Evolutionary conservation across 2,797 vertebrate genomes (phyloP).

Genomic region (Apogon hyalosoma): DNA sequence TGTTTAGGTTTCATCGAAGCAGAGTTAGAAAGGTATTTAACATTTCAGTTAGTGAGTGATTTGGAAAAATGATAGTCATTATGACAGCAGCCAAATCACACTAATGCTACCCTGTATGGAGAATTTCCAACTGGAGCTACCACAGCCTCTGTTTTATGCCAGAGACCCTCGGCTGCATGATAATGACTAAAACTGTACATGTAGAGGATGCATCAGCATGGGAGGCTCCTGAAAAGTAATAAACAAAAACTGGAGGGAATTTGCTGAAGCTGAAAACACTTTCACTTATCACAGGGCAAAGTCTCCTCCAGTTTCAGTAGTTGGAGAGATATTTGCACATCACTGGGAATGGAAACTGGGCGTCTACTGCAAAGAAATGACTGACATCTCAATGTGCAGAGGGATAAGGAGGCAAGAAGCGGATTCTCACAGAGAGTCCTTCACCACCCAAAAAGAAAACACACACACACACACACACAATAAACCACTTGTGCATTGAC

Average conservation of each 20-base stretch:
- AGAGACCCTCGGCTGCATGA: neutral
- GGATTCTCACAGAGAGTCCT: constrained; percentile 2
- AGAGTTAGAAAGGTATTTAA: too few species aligned
- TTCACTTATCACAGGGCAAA: neutral
- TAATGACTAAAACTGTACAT: neutral
- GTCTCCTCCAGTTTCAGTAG: neutral
- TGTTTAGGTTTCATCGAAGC: too few species aligned
- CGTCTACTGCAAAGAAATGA: constrained; percentile 11
- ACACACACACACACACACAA: neutral
- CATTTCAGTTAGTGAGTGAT: too few species aligned
- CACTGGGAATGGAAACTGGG: constrained; percentile 61
- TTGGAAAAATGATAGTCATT: too few species aligned
- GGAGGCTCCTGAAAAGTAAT: neutral
- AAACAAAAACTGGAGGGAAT: neutral
- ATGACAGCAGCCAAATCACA: too few species aligned
- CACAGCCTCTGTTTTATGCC: too few species aligned
- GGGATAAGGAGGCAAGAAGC: constrained; percentile 10
- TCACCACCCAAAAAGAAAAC: neutral
- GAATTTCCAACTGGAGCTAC: too few species aligned
- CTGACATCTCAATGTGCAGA: constrained; percentile 56
- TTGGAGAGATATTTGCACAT: constrained; percentile 25
- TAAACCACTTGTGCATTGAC: too few species aligned
- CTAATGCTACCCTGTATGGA: too few species aligned
- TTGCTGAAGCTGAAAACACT: constrained; percentile 7
- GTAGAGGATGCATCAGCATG: neutral